Evolutionary conservation across 2,113 vertebrate genomes (phyloP), one percentile per base, ranked within the genome.

Genomic region (Elaphurus davidianus): DNA sequence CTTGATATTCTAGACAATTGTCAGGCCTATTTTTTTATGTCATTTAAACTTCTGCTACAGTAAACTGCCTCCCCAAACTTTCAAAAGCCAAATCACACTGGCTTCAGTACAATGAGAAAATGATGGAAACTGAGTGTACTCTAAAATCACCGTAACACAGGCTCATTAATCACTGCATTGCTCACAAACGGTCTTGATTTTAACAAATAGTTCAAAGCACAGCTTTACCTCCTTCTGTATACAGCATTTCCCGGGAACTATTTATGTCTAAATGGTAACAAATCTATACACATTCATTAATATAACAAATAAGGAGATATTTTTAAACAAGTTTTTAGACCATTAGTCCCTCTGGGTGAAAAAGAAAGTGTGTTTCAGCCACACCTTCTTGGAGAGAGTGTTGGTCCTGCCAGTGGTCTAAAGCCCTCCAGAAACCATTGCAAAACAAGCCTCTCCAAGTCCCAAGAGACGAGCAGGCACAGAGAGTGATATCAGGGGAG

Each of bases 21-120:
- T 40, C 91, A 96, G 57, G 45, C 62, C 76, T 78, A 91, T 57
- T 96, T 94, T 94, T 89, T 79, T 3, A 91, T 27, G 62, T 87
- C 62, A 94, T n/a, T 94, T 97, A 93, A 98, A 96, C 74, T 90
- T 97, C 50, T 81, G 57, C 91, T 93, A 84, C 86, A 81, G 50
- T 87, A 81, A 96, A 95, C 47, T 78, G 54, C 30, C 36, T 91
- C 85, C 71, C 28, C 95, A 87, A 97, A 78, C 55, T 93, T 62
- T 97, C 86, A 98, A 97, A 96, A 89, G 91, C 57, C 57, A 84
- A 91, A 98, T 71, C 52, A 87, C 43, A 60, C 1, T 81, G 89
- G 90, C 67, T 96, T 97, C 27, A 27, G 47, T 60, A 86, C 50
- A 82, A 87, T 55, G 93, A 98, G 76, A 96, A 91, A 94, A 82